Conservation (phyloP, 2,797 vertebrate genomes). For the Moxostoma hubbsi region DNA sequence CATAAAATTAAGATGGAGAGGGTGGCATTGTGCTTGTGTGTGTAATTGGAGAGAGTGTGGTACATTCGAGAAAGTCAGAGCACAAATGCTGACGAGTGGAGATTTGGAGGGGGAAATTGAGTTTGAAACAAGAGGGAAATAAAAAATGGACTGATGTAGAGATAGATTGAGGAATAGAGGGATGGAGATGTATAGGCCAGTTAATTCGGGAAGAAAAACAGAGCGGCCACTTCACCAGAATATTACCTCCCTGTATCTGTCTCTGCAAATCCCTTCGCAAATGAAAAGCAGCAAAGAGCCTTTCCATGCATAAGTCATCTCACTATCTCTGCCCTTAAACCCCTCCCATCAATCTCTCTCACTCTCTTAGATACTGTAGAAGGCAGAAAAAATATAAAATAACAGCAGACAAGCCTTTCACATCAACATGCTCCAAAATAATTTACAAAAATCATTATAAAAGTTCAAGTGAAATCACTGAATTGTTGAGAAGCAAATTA, state of each 20-base stretch:
- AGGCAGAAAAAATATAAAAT: constrained; percentile 1
- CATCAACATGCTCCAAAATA: neutral
- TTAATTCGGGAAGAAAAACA: constrained; percentile 67
- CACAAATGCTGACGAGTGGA: constrained; percentile 70
- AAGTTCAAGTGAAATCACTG: neutral
- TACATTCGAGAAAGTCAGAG: constrained; percentile 44
- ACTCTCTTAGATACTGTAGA: neutral
- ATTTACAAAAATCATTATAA: neutral
- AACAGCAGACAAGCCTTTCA: neutral
- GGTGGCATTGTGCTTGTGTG: constrained; percentile 20
- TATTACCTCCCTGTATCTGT: constrained; percentile 54
- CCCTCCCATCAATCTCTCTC: neutral
- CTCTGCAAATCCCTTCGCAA: constrained; percentile 38
- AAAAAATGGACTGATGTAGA: constrained; percentile 69
- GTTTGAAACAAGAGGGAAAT: constrained; percentile 75
- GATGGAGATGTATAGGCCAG: constrained; percentile 60
- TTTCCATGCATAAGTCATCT: constrained; percentile 56
- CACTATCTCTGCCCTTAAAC: constrained; percentile 56
- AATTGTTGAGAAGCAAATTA: too few species aligned
- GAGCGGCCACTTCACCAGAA: constrained; percentile 69
- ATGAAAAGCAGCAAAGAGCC: constrained; percentile 33
- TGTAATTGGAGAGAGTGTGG: constrained; percentile 49
- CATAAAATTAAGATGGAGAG: constrained; percentile 53
- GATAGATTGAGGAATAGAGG: constrained; percentile 48
- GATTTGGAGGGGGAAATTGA: constrained; percentile 68